phyloP scores from a whole-genome alignment of 1,140 invertebrate species.

The Cydia pomonella region DNA sequence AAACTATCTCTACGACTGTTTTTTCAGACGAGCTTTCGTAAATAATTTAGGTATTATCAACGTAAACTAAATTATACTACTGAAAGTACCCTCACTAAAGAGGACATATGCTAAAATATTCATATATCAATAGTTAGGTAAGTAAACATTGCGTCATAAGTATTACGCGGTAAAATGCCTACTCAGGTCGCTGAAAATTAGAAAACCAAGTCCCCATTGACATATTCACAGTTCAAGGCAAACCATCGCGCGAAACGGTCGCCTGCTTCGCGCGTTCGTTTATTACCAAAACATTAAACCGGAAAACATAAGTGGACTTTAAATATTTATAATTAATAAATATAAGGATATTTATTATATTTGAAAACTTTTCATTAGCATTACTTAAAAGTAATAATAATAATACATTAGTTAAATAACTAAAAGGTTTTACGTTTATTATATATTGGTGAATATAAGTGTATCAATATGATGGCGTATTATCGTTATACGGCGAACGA shows the following conservation, averaged over 20 bases:
- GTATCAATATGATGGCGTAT: not conserved
- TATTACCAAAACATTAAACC: not conserved
- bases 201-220: slow-evolving; percentile 11
- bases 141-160: not conserved
- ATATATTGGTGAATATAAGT: not conserved
- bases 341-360: too few species aligned
- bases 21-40: too few species aligned
- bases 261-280: not conserved
- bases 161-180: not conserved
- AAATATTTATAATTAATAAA: not conserved
- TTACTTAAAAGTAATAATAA: too few species aligned
- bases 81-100: not conserved
- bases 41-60: too few species aligned
- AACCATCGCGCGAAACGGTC: slow-evolving; percentile 14
- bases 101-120: not conserved
- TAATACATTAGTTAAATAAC: not conserved
- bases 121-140: not conserved
- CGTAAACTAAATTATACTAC: too few species aligned
- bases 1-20: too few species aligned
- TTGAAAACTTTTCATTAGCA: too few species aligned
- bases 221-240: slow-evolving; percentile 6
- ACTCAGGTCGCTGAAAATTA: not conserved
- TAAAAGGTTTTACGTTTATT: not conserved
- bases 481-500: not conserved
- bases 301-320: not conserved